A percentile compares a stretch with the other conserved stretches of the same genome.
Evolutionary conservation across 2,888 invertebrate species (phyloP).

Genomic region (Phasia obesa): DNA sequence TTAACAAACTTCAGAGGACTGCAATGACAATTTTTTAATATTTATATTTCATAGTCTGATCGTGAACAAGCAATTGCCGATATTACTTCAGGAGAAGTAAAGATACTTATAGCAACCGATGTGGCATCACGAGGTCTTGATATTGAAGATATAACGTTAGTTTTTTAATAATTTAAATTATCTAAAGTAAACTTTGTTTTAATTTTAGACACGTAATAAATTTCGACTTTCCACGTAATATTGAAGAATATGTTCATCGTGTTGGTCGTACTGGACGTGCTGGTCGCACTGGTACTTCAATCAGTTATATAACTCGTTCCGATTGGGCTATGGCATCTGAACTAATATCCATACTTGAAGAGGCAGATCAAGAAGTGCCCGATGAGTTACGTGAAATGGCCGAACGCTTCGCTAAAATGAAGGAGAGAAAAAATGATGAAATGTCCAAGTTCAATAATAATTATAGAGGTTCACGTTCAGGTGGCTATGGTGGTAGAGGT

Average conservation of each 20-base stretch:
- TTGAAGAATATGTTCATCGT: slow-evolving; percentile 96
- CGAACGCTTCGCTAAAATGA: slow-evolving; percentile 87
- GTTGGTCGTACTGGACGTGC: slow-evolving; percentile 98
- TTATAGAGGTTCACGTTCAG: slow-evolving; percentile 74
- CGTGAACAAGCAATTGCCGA: slow-evolving; percentile 92
- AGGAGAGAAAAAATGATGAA: slow-evolving; percentile 85
- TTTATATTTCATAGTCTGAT: slow-evolving; percentile 82
- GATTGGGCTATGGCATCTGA: slow-evolving; percentile 93
- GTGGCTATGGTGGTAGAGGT: slow-evolving; percentile 65
- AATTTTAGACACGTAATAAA: slow-evolving; percentile 88
- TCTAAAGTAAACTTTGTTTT: no score
- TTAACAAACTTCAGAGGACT: no score
- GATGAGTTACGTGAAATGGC: slow-evolving; percentile 90
- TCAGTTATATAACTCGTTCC: slow-evolving; percentile 90
- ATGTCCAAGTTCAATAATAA: slow-evolving; percentile 68
- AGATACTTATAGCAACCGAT: slow-evolving; percentile 96
- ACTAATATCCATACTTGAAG: slow-evolving; percentile 92
- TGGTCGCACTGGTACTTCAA: slow-evolving; percentile 91
- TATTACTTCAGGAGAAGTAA: slow-evolving; percentile 89
- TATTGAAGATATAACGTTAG: slow-evolving; percentile 91
- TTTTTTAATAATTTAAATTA: neutral
- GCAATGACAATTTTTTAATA: no score
- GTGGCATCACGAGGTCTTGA: slow-evolving; percentile 97
- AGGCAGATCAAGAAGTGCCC: slow-evolving; percentile 93
- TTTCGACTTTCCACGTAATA: slow-evolving; percentile 95